Evolutionary conservation across 2,797 vertebrate genomes (phyloP).

Genomic region (Lophotriccus pileatus): DNA sequence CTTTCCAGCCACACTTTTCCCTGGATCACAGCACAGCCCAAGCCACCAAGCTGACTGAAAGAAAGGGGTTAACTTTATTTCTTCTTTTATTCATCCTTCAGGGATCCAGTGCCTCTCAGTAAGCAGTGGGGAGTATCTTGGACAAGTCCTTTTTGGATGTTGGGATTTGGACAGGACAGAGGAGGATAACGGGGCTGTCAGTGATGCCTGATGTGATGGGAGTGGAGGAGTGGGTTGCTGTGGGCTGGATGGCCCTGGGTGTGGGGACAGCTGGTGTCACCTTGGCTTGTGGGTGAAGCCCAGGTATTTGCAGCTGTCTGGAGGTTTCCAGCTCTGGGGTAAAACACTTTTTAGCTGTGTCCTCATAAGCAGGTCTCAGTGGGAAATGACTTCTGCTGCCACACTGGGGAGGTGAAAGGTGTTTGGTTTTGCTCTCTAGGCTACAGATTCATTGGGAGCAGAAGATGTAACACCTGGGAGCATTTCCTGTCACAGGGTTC

Average conservation of each 20-base stretch:
- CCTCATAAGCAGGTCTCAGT: neutral
- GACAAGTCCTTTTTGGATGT: neutral
- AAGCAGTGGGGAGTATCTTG: neutral
- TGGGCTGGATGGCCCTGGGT: neutral
- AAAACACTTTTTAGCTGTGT: neutral
- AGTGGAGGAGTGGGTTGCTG: neutral
- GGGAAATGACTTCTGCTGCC: neutral
- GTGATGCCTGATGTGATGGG: neutral
- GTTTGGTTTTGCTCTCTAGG: neutral
- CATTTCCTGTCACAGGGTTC: accelerated
- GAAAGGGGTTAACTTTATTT: neutral
- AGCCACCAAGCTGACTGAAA: neutral
- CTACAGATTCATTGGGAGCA: neutral
- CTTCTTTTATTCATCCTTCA: neutral
- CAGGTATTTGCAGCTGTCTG: neutral
- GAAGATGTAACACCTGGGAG: neutral
- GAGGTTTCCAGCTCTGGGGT: neutral
- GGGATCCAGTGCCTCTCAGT: neutral
- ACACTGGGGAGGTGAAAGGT: neutral
- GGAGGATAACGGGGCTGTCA: neutral
- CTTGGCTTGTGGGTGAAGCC: neutral
- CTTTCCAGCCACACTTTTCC: neutral
- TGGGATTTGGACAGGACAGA: neutral
- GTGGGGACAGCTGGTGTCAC: neutral
- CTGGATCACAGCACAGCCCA: neutral